phyloP scores from a whole-genome alignment of 92 coral and sea anemone genomes.

The Epizoanthus rinbou region DNA sequence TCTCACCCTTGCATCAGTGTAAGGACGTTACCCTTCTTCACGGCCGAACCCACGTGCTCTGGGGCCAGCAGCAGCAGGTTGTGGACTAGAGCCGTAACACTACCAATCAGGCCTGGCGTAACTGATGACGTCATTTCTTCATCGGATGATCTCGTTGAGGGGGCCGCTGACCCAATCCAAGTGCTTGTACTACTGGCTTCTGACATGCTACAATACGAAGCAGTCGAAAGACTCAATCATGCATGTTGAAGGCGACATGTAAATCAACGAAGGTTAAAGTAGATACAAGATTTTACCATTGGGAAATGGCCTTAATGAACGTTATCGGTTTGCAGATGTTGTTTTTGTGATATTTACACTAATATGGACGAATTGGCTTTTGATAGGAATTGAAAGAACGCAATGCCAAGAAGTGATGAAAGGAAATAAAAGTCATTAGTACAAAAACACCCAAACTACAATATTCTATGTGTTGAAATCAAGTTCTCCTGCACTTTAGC shows the following conservation, averaged over 20 bases:
- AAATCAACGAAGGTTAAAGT: too few species aligned
- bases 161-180: conserved; percentile 44
- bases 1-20: conserved; percentile 65
- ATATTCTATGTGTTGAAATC: too few species aligned
- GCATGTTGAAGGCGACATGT: not conserved
- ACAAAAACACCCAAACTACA: too few species aligned
- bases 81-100: conserved; percentile 70
- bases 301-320: too few species aligned
- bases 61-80: conserved; percentile 69
- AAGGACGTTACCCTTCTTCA: conserved; percentile 67
- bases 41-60: conserved; percentile 63
- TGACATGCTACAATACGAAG: conserved; percentile 66
- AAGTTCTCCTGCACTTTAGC: too few species aligned
- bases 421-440: too few species aligned
- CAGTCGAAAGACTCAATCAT: not conserved
- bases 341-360: too few species aligned
- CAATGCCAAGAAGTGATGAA: too few species aligned
- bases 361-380: too few species aligned
- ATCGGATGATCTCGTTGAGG: conserved; percentile 51
- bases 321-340: too few species aligned
- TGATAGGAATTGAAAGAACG: too few species aligned
- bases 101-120: conserved; percentile 89
- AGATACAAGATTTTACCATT: too few species aligned
- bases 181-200: conserved; percentile 64
- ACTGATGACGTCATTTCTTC: conserved; percentile 63